A percentile compares a stretch with the other conserved stretches of the same genome.
phyloP scores from a whole-genome alignment of 2,888 invertebrate species.

The Cosmopolites sordidus region DNA sequence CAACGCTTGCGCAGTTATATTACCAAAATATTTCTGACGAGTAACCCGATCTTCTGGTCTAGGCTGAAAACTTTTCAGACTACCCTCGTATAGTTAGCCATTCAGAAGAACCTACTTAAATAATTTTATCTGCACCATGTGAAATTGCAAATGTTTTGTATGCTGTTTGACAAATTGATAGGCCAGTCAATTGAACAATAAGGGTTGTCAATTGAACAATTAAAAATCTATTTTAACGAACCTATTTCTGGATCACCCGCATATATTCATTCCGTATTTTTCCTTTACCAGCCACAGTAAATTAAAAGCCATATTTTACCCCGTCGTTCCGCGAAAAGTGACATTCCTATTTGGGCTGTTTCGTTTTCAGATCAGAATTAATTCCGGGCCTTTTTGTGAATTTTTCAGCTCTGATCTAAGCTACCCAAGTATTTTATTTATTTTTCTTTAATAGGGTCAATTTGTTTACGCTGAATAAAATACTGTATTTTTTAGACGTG shows the following conservation, averaged over 20 bases:
- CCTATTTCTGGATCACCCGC: neutral
- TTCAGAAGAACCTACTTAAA: no score
- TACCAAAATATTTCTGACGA: no score
- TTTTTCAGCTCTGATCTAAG: neutral
- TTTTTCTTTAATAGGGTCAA: conserved; percentile 4
- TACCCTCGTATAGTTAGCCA: no score
- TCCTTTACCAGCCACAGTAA: conserved; percentile 10
- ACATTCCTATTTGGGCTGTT: conserved; percentile 9
- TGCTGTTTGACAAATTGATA: no score
- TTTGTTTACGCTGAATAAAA: conserved; percentile 1
- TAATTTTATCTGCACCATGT: no score
- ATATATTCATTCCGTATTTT: neutral
- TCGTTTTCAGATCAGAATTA: conserved; percentile 11
- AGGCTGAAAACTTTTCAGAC: no score
- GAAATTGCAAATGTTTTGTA: no score
- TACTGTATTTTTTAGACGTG: neutral
- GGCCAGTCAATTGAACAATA: no score
- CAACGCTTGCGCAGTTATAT: no score
- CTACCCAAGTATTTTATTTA: conserved; percentile 8
- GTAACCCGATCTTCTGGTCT: no score
- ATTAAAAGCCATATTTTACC: conserved; percentile 14
- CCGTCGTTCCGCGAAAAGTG: conserved; percentile 7
- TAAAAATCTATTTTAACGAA: no score
- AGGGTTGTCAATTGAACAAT: no score
- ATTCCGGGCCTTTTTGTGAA: conserved; percentile 9